phyloP scores from a whole-genome alignment of 1,140 invertebrate genomes.

The Nasonia vitripennis region DNA sequence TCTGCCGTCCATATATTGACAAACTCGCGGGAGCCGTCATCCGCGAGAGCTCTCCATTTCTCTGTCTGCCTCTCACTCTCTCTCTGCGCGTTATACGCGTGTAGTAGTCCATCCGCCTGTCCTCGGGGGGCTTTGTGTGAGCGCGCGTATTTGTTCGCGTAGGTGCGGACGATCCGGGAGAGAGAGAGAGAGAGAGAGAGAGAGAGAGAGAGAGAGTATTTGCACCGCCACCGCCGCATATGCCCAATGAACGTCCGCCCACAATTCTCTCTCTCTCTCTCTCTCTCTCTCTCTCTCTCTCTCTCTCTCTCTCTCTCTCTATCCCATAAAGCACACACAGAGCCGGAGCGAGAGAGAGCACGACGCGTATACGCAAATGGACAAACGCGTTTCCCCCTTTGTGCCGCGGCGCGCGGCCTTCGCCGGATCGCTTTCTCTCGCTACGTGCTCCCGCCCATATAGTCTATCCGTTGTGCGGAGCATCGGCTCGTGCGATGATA shows the following conservation, averaged over 20 bases:
- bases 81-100: not conserved
- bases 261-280: constrained; percentile 69
- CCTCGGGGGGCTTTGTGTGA: constrained; percentile 9
- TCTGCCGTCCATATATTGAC: constrained; percentile 66
- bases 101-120: not conserved
- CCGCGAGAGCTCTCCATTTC: constrained; percentile 55
- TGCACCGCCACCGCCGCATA: not conserved
- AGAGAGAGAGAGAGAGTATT: constrained; percentile 12
- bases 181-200: constrained; percentile 24
- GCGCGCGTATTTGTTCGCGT: constrained; percentile 49
- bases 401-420: constrained; percentile 1
- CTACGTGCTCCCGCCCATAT: not conserved
- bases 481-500: not conserved
- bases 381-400: constrained; percentile 64
- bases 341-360: not conserved
- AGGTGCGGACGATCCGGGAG: not conserved
- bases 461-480: not conserved
- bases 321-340: constrained; percentile 58
- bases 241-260: constrained; percentile 68
- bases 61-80: constrained; percentile 35
- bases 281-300: constrained; percentile 64
- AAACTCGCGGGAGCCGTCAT: constrained; percentile 64
- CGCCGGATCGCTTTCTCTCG: constrained; percentile 34
- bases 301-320: constrained; percentile 63
- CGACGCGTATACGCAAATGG: constrained; percentile 66